phyloP scores from a whole-genome alignment of 2,113 vertebrate genomes.

The Columba janthina region DNA sequence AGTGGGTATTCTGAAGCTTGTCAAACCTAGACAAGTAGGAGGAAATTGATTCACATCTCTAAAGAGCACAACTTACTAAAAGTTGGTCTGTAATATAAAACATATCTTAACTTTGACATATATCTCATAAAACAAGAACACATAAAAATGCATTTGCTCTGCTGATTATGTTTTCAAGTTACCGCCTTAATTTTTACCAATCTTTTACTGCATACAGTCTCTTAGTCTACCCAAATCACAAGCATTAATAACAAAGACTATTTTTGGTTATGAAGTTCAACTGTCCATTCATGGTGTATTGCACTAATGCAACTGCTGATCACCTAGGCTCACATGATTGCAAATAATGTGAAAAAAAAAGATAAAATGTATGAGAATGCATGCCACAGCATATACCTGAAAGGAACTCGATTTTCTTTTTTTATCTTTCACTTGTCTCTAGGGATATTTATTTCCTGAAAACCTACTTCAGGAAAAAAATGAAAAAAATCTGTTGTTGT shows the following conservation, averaged over 20 bases:
- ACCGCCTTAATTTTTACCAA: neutral
- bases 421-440: neutral
- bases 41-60: neutral
- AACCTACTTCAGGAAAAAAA: neutral
- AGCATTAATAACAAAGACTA: neutral
- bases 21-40: neutral
- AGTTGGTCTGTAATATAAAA: neutral
- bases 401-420: neutral
- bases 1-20: neutral
- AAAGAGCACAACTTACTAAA: neutral
- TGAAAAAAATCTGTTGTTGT: neutral
- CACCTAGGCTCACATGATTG: neutral
- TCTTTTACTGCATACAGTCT: neutral
- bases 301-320: neutral
- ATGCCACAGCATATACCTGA: neutral
- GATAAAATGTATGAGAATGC: neutral
- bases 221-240: neutral
- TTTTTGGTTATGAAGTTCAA: neutral
- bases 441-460: neutral
- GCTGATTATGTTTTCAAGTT: neutral
- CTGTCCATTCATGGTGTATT: neutral
- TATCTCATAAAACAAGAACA: neutral
- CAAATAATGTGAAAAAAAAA: neutral
- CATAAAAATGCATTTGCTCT: neutral
- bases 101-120: neutral